These are phyloP conservation scores for Labeo rohita DNA, from an alignment of 2,113 vertebrate genomes.

Conservation along the genomic window DNA sequence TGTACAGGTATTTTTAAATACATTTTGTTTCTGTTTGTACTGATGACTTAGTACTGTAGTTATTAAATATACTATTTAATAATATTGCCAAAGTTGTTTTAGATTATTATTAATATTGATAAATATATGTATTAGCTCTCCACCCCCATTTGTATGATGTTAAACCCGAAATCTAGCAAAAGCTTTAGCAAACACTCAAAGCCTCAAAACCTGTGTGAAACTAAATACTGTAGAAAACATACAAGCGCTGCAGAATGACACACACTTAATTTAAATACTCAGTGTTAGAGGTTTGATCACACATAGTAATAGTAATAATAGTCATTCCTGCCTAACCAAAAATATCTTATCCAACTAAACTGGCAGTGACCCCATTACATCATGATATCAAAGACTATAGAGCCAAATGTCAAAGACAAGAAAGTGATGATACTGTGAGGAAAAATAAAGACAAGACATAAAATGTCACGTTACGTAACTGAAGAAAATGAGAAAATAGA, in stretches of 20 bases:
- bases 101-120: not conserved
- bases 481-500: slow-evolving; percentile 17
- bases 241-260: not conserved
- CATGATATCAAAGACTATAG: not conserved
- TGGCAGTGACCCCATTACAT: not conserved
- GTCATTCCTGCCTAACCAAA: not conserved
- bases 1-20: too few species aligned
- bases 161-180: too few species aligned
- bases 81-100: not conserved
- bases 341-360: not conserved
- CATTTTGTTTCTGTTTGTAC: too few species aligned
- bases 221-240: not conserved
- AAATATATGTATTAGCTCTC: too few species aligned
- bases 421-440: not conserved
- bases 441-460: not conserved
- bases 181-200: too few species aligned
- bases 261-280: not conserved
- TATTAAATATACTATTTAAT: too few species aligned
- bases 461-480: slow-evolving; percentile 6
- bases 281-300: not conserved
- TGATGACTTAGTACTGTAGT: too few species aligned
- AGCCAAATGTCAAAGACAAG: not conserved
- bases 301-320: slow-evolving; percentile 8
- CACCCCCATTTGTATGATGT: too few species aligned
- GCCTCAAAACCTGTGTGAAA: not conserved